A percentile compares a stretch with the other conserved stretches of the same genome.
Conservation (phyloP, 2,888 invertebrate species). For the Sinhomidia bicolor region DNA sequence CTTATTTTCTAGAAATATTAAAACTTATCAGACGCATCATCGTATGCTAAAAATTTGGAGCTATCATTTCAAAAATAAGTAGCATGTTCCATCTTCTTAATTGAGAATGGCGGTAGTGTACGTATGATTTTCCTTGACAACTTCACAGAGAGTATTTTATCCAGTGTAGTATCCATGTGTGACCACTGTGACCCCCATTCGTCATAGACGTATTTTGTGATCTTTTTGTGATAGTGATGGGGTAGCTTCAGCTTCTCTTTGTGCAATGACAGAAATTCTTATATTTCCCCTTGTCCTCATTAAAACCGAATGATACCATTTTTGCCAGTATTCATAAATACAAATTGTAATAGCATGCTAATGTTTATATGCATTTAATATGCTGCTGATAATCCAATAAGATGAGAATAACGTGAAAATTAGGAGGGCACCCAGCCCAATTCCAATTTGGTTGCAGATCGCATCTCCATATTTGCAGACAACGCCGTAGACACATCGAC, state of each 20-base stretch:
- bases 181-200: background rate
- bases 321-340: background rate
- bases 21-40: background rate
- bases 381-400: background rate
- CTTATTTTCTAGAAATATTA: slow-evolving; percentile 11
- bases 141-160: background rate
- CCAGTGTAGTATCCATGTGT: no score
- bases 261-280: background rate
- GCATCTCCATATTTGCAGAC: slow-evolving; percentile 18
- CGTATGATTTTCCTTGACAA: slow-evolving; percentile 40
- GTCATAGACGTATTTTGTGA: no score
- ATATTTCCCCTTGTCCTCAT: background rate
- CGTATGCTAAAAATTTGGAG: background rate
- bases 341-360: background rate
- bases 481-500: background rate
- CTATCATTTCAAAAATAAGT: background rate
- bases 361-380: background rate
- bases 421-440: background rate
- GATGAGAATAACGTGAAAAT: background rate
- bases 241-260: background rate
- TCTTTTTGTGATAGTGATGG: no score
- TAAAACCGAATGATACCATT: background rate
- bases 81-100: no score
- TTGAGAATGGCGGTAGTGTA: background rate
- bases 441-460: background rate